Conservation (phyloP, 2,888 invertebrate genomes). For the Drosophila maculinotata region DNA sequence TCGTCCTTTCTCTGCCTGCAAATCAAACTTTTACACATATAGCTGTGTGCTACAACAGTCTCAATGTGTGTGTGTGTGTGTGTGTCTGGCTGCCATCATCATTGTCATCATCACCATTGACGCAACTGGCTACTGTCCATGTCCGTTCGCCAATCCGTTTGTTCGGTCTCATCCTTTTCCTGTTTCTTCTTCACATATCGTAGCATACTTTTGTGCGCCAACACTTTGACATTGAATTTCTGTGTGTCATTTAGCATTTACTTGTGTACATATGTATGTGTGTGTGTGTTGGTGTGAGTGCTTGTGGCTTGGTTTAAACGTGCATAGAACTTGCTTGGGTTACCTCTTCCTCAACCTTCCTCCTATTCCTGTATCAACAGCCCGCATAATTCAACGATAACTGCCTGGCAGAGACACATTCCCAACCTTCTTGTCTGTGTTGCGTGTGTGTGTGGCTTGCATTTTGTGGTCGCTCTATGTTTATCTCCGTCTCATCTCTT, state of each 20-base stretch:
- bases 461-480: conserved; percentile 51
- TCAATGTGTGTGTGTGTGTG: conserved; percentile 15
- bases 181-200: conserved; percentile 35
- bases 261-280: conserved; percentile 14
- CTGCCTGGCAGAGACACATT: conserved; percentile 52
- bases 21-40: conserved; percentile 68
- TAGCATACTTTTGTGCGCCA: conserved; percentile 64
- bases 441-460: conserved; percentile 44
- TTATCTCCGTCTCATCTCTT: conserved; percentile 40
- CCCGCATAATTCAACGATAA: conserved; percentile 63
- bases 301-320: conserved; percentile 47
- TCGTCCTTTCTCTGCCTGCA: conserved; percentile 47
- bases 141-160: conserved; percentile 20
- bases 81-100: conserved; percentile 55
- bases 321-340: conserved; percentile 39
- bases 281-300: conserved; percentile 16
- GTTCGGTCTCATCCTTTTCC: conserved; percentile 24
- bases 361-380: conserved; percentile 34
- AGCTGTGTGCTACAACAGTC: conserved; percentile 24
- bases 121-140: conserved; percentile 40
- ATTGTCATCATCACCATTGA: conserved; percentile 64
- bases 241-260: conserved; percentile 62
- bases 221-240: conserved; percentile 76
- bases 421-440: conserved; percentile 13
- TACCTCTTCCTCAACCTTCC: conserved; percentile 15